Base-by-base conservation (phyloP, 2,888 invertebrate genomes). In the Heliconius erato region DNA sequence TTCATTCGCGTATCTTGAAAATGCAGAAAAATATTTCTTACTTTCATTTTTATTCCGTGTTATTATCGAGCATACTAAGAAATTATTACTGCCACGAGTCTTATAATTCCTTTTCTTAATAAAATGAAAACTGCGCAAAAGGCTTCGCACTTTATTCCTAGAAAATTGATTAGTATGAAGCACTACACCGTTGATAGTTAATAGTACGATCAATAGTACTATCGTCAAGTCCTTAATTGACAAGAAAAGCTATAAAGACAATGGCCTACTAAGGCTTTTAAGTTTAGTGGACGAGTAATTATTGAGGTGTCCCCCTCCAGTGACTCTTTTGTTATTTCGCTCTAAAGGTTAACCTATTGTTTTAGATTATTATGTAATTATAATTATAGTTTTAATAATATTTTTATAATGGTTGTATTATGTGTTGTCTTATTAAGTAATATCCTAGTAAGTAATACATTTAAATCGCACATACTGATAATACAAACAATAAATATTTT, bases 221-320 rank as follows among this genome's bases (percentile, higher is more conserved):
- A 68, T 44, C 65, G 77, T 77, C 65, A 65, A 77, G 65, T 77
- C 44, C 26, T 44, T 78, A 78, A 67, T 67, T 67, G 67, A 78
- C 67, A 40, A 78, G 40, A 35, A 78, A 78, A 67, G 35, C 63
- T 23, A 9, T 77, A 35, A 35, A 63, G 40, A 40, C 65, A 28
- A 65, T n/a, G 63, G 16, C n/a, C 35, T 40, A n/a, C 16, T 49
- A 68, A 65, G 44, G 26, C 63, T 65, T 67, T 26, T 44, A 40
- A 77, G 4, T 74, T 19, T 49, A 40, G 49, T 32, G 32, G 59
- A 23, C 28, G 49, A 32, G 5, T 59, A 74, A 59, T 59, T 54
- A 59, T 49, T 32, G 49, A 23, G 28, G 44, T 28, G 44, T 14
- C 44, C 40, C 71, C 44, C 19, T 16, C 40, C 32, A 72, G 71